Evolutionary conservation across 92 coral and sea anemone species (phyloP), one percentile per base, ranked within the genome.

Genomic region (Phenganax subtilis): DNA sequence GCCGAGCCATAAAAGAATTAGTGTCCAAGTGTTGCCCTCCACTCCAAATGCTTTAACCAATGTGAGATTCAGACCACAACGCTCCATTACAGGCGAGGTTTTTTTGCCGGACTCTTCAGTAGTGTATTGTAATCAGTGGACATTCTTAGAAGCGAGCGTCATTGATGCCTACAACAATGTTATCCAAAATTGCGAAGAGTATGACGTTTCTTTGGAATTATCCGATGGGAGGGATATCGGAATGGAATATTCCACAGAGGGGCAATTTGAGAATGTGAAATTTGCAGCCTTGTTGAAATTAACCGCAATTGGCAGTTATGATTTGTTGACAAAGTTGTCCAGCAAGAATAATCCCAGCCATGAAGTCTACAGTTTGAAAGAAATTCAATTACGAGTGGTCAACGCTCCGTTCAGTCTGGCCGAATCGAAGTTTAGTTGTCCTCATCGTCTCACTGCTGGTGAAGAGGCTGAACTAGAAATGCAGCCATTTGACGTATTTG

Each of bases 161-260:
- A 70, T 31, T 12, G 81, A 76, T 25, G 30, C 12, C 53, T 59
- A 57, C 81, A 27, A 60, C 17, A 76, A 76, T 76, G 55, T 76
- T n/a, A 69, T 76, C 55, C 64, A 20, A 6, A 10, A 31, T n/a
- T 10, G 54, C 60, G 44, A 59, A 0, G 67, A 76, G 10, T 57
- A 60, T 54, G 44, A 47, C 51, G 28, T 76, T n/a, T 7, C 28
- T 76, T 56, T 54, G 16, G 14, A 31, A 3, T 47, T 37, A 9
- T 64, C 12, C 27, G 11, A 28, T 20, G 71, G 56, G 60, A 44
- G 7, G 28, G 47, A 31, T 12, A 60, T 53, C 6, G 70, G 16
- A 57, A 12, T 59, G 25, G 20, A 62, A 11, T 27, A 12, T 37
- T 5, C 5, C 70, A 52, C 37, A 57, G 15, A 57, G 9, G 57